Conservation (phyloP, 2,113 vertebrate species). For the Glaucidium brasilianum region DNA sequence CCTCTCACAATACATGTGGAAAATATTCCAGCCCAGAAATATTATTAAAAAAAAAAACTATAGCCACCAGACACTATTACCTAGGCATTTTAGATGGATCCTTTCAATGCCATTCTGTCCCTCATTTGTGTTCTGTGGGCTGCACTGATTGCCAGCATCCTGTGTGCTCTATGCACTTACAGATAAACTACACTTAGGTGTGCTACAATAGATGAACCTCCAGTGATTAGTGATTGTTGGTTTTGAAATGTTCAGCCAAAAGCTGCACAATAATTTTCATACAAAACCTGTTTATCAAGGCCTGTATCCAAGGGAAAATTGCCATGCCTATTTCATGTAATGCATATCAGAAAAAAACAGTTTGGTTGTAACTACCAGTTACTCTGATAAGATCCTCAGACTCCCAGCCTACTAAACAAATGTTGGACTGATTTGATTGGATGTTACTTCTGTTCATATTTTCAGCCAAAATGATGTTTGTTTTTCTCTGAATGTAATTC, state of each 20-base stretch:
- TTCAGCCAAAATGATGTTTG: background rate
- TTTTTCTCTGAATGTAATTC: background rate
- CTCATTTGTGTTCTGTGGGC: background rate
- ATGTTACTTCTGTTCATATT: background rate
- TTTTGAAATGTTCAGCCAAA: background rate
- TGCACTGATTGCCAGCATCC: background rate
- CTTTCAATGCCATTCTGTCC: background rate
- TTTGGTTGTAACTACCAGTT: background rate
- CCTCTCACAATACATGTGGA: background rate
- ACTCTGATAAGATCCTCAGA: background rate
- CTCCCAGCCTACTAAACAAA: background rate
- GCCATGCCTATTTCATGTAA: background rate
- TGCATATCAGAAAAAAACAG: background rate
- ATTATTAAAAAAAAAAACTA: background rate
- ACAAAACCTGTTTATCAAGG: background rate
- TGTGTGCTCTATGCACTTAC: background rate
- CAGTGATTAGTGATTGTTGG: background rate
- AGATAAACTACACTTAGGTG: background rate
- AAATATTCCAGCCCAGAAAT: background rate
- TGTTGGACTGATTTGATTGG: background rate
- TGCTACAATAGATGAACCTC: background rate
- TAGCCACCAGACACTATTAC: background rate
- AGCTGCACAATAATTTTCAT: background rate
- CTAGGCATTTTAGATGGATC: background rate
- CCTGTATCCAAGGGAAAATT: background rate